These are phyloP conservation scores for Scylla paramamosain DNA, from an alignment of 1,140 invertebrate species.

Conservation along the genomic window DNA sequence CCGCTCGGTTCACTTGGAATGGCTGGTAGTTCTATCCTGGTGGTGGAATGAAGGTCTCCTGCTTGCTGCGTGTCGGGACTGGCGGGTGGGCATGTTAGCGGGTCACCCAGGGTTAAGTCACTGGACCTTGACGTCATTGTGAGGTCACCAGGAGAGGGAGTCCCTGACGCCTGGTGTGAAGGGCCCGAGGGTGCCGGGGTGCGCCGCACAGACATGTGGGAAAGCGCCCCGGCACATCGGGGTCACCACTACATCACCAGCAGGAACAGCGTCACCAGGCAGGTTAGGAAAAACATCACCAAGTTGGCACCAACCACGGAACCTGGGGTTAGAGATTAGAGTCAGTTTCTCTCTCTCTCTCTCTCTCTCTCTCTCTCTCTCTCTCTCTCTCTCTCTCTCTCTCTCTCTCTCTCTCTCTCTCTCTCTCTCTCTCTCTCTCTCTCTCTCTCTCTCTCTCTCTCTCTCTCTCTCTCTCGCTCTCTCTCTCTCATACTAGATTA, in stretches of 20 bases:
- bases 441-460: too few relatives aligned
- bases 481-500: too few relatives aligned
- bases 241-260: slow-evolving; percentile 51
- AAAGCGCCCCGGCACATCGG: neutral
- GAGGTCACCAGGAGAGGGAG: neutral
- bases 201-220: neutral
- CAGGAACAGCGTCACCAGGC: slow-evolving; percentile 34
- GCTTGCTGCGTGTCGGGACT: neutral
- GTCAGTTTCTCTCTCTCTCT: neutral
- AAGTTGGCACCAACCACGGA: slow-evolving; percentile 17
- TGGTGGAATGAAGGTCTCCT: neutral
- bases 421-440: too few relatives aligned
- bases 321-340: neutral
- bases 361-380: too few relatives aligned
- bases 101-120: neutral
- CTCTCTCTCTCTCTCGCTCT: too few relatives aligned
- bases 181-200: neutral
- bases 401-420: too few relatives aligned
- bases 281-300: slow-evolving; percentile 40
- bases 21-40: neutral
- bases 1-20: neutral
- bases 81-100: neutral
- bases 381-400: too few relatives aligned
- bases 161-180: neutral
- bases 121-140: neutral